These are phyloP conservation scores for Dugesia japonica DNA, from an alignment of 2,888 invertebrate genomes.

Conservation along the genomic window DNA sequence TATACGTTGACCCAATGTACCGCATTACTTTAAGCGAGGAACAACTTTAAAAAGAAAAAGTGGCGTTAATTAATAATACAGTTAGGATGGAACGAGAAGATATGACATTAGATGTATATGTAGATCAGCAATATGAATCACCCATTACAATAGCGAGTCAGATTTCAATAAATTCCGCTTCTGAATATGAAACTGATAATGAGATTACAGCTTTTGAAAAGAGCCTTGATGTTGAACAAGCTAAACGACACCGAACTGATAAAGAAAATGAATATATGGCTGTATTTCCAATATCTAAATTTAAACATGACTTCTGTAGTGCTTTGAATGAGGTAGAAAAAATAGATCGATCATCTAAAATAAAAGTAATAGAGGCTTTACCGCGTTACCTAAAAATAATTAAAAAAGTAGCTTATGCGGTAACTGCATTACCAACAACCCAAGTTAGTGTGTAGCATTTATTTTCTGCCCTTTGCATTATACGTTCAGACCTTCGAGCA, in stretches of 20 bases:
- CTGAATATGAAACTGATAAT: neutral
- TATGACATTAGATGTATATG: neutral
- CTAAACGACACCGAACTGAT: neutral
- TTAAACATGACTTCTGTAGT: neutral
- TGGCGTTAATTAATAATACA: neutral
- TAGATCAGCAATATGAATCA: neutral
- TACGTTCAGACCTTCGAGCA: neutral
- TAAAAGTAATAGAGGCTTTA: neutral
- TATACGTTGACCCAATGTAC: neutral
- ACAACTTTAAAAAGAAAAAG: neutral
- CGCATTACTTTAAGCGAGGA: neutral
- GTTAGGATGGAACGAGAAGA: neutral
- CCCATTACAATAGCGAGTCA: neutral
- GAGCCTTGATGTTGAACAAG: conserved; percentile 11
- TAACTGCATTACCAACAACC: neutral
- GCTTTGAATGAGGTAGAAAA: conserved; percentile 16
- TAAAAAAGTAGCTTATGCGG: neutral
- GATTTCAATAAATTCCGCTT: neutral
- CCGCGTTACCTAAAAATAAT: conserved; percentile 3
- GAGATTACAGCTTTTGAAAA: neutral
- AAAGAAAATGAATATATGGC: neutral
- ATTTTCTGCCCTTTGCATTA: conserved; percentile 14
- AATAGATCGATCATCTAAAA: neutral
- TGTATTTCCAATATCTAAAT: neutral
- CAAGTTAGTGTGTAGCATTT: neutral